phyloP scores from a whole-genome alignment of 2,113 vertebrate species.

The Hippolais icterina region DNA sequence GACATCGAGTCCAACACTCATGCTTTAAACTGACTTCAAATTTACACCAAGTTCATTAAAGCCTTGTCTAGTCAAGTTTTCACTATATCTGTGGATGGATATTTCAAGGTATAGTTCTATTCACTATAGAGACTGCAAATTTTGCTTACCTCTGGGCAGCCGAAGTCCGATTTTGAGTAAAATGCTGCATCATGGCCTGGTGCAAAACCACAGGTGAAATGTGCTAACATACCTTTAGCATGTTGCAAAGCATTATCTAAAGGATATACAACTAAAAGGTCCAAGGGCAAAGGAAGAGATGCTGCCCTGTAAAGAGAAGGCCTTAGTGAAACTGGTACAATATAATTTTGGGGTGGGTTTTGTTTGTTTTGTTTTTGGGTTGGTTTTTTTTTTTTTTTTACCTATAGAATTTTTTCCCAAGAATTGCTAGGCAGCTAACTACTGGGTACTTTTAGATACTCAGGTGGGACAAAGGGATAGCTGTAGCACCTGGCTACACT shows the following conservation, averaged over 20 bases:
- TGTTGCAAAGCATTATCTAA: neutral
- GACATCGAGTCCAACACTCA: neutral
- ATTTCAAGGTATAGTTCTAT: neutral
- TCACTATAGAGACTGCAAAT: neutral
- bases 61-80: neutral
- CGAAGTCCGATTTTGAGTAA: neutral
- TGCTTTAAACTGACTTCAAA: neutral
- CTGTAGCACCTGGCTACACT: too few species aligned
- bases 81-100: neutral
- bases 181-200: neutral
- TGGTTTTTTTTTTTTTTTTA: too few species aligned
- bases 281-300: neutral
- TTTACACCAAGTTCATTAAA: neutral
- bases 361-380: too few species aligned
- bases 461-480: too few species aligned
- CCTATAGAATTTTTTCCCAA: too few species aligned
- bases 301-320: neutral
- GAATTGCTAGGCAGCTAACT: too few species aligned
- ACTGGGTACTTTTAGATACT: too few species aligned
- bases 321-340: neutral
- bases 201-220: neutral
- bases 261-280: neutral
- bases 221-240: neutral
- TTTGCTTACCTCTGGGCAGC: neutral
- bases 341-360: too few species aligned